Evolutionary conservation across 2,888 invertebrate genomes (phyloP), one percentile per base, ranked within the genome.

Genomic region (Erpobdella octoculata): DNA sequence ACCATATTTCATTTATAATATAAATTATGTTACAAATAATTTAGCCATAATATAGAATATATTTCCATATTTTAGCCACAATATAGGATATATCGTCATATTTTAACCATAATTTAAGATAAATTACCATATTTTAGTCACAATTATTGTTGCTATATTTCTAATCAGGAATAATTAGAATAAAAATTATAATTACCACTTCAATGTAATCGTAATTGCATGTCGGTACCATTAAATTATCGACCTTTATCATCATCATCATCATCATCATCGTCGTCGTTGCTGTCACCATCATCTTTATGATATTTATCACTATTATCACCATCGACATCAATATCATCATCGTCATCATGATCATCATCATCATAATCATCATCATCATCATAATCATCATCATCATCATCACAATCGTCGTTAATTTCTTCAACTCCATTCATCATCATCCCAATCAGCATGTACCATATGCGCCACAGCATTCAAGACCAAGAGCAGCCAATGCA

Each of bases 191-290:
- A n/a, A n/a, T n/a, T n/a, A n/a, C n/a, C n/a, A n/a, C n/a, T n/a
- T n/a, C n/a, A 48, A 21, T 48, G 9, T 41, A 41, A 18, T 12
- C 9, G 48, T n/a, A 9, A 48, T n/a, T n/a, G 48, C 12, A 25
- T 48, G 3, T 6, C 48, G 5, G 25, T 2, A 46, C 21, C 46
- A 5, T 46, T 21, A 46, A n/a, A n/a, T n/a, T n/a, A n/a, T n/a
- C n/a, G n/a, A n/a, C 21, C 46, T n/a, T 46, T 21, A 5, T 46
- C 46, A 46, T 46, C 64, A 31, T 64, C 2, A 36, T 6, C 36
- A 64, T 33, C 64, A 64, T 64, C 64, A 64, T 64, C 64, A 64
- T 64, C 2, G 36, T 64, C 64, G 3, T 36, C 64, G 36, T 64
- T 25, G 36, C 1, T 25, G 25, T 35, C 35, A 36, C 36, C 36